phyloP scores from a whole-genome alignment of 2,888 invertebrate species.

The Scaptomyza polygonia region DNA sequence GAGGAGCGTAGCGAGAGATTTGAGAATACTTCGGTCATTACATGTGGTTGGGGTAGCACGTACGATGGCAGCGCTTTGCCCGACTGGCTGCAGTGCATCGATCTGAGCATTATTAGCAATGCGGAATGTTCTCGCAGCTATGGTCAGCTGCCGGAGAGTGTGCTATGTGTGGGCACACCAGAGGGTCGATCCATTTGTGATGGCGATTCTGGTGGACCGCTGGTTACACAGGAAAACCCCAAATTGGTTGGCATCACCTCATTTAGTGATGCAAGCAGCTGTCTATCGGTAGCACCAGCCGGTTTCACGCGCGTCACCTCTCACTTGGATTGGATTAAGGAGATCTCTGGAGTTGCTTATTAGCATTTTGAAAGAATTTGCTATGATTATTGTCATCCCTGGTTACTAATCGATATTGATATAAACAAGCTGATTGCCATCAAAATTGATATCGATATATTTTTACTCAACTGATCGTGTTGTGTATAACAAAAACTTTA shows the following conservation, averaged over 20 bases:
- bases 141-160: conserved; percentile 63
- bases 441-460: neutral
- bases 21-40: conserved; percentile 19
- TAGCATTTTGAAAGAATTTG: conserved; percentile 8
- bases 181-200: conserved; percentile 52
- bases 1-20: conserved; percentile 19
- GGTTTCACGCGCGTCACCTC: conserved; percentile 59
- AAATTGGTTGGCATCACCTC: conserved; percentile 55
- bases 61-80: conserved; percentile 76
- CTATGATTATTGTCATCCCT: neutral
- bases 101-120: conserved; percentile 71
- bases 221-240: conserved; percentile 32
- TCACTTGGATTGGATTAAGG: conserved; percentile 58
- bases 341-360: conserved; percentile 51
- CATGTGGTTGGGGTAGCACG: conserved; percentile 75
- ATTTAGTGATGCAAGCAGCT: conserved; percentile 51
- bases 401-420: neutral
- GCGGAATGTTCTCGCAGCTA: conserved; percentile 82
- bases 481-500: conserved; percentile 13
- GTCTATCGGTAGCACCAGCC: conserved; percentile 48
- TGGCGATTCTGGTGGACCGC: conserved; percentile 65
- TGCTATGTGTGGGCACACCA: conserved; percentile 43
- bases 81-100: conserved; percentile 60
- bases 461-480: neutral
- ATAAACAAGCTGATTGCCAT: neutral